These are phyloP conservation scores for Cranoglanis bouderius DNA, from an alignment of 2,113 vertebrate genomes.

Conservation along the genomic window DNA sequence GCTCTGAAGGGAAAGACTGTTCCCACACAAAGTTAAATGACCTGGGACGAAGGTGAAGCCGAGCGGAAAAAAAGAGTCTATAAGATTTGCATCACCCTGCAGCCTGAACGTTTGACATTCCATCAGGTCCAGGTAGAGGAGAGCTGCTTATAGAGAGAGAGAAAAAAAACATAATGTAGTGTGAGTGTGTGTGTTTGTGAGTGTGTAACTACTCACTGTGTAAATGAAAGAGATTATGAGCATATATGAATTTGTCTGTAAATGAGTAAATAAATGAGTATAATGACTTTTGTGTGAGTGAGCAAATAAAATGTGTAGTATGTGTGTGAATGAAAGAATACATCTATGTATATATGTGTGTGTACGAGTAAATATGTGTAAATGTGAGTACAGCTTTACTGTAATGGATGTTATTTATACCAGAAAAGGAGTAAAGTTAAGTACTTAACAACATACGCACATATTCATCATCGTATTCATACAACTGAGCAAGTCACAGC, in stretches of 20 bases:
- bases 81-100: slow-evolving; percentile 43
- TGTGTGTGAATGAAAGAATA: neutral
- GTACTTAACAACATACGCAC: neutral
- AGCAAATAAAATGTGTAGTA: slow-evolving; percentile 3
- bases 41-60: slow-evolving; percentile 20
- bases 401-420: neutral
- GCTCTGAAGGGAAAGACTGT: neutral
- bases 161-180: neutral
- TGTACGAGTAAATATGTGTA: neutral
- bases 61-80: slow-evolving; percentile 47
- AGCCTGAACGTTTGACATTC: slow-evolving; percentile 36
- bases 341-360: neutral
- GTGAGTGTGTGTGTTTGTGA: slow-evolving; percentile 18
- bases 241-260: slow-evolving; percentile 7
- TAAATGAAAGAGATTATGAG: neutral
- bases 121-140: slow-evolving; percentile 24
- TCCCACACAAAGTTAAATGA: slow-evolving; percentile 37
- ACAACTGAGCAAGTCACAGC: neutral
- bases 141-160: neutral
- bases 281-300: neutral
- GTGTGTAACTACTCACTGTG: slow-evolving; percentile 11
- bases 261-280: neutral
- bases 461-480: no score
- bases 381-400: neutral
- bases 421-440: neutral